Evolutionary conservation across 2,888 invertebrate genomes (phyloP).

Genomic region (Troilus luridus): DNA sequence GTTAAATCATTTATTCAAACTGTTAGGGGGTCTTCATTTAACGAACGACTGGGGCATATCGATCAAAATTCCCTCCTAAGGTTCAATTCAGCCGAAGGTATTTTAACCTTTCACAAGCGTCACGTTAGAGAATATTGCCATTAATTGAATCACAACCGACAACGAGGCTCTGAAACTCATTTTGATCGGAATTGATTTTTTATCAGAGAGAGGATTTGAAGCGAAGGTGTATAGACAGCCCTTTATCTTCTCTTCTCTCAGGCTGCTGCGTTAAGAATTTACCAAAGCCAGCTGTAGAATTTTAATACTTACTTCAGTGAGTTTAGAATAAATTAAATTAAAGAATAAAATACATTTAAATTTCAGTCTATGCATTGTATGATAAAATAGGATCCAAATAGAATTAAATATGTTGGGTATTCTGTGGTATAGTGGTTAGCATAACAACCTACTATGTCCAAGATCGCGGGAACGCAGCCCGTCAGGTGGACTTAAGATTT

Average conservation of each 20-base stretch:
- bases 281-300: neutral
- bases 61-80: neutral
- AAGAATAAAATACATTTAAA: too few species aligned
- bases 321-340: too few species aligned
- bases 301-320: too few species aligned
- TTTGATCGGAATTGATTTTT: neutral
- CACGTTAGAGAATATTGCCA: neutral
- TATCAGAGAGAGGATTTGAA: neutral
- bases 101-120: neutral
- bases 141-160: neutral
- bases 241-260: neutral
- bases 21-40: conserved; percentile 29
- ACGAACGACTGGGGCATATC: neutral
- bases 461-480: too few species aligned
- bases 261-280: neutral
- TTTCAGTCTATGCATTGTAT: too few species aligned
- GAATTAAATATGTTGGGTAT: too few species aligned
- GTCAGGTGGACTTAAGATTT: too few species aligned
- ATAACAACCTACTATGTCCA: too few species aligned
- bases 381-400: too few species aligned
- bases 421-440: too few species aligned
- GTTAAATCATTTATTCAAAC: conserved; percentile 38
- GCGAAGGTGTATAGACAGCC: neutral
- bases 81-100: neutral
- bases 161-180: neutral